Evolutionary conservation across 2,888 invertebrate species (phyloP).

Genomic region (Ormia ochracea): DNA sequence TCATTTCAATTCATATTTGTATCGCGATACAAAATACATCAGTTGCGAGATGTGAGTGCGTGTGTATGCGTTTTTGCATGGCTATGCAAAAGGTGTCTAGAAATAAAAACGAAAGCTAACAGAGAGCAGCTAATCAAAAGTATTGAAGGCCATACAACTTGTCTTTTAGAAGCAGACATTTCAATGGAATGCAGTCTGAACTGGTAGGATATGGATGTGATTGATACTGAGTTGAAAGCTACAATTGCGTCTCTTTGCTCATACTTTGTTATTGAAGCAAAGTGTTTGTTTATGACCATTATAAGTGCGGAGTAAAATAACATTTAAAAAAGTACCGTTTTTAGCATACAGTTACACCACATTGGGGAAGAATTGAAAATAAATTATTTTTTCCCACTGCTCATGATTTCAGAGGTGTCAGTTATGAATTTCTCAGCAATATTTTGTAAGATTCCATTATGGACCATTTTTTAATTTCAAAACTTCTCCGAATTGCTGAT

Average conservation of each 20-base stretch:
- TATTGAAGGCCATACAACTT: slow-evolving; percentile 43
- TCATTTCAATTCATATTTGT: slow-evolving; percentile 10
- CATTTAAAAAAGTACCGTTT: too few relatives aligned
- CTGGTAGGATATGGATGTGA: slow-evolving; percentile 10
- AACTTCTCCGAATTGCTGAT: too few relatives aligned
- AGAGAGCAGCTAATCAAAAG: slow-evolving; percentile 1
- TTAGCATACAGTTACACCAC: too few relatives aligned
- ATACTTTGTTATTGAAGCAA: background rate
- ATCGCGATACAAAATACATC: background rate
- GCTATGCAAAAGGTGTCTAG: background rate
- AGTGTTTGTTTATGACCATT: too few relatives aligned
- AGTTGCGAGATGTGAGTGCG: slow-evolving; percentile 17
- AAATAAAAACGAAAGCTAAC: slow-evolving; percentile 7
- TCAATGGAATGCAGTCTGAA: slow-evolving; percentile 12
- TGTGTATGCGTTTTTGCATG: background rate
- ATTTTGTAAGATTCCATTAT: too few relatives aligned
- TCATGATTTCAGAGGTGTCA: too few relatives aligned
- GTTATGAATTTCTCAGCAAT: too few relatives aligned
- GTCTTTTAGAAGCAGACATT: slow-evolving; percentile 34
- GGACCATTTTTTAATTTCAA: too few relatives aligned
- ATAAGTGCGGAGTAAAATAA: too few relatives aligned
- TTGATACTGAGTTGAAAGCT: background rate
- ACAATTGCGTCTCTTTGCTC: background rate
- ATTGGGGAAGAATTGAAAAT: too few relatives aligned
- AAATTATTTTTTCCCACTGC: too few relatives aligned